Conservation (phyloP, 1,140 invertebrate genomes). For the Ooceraea biroi region DNA sequence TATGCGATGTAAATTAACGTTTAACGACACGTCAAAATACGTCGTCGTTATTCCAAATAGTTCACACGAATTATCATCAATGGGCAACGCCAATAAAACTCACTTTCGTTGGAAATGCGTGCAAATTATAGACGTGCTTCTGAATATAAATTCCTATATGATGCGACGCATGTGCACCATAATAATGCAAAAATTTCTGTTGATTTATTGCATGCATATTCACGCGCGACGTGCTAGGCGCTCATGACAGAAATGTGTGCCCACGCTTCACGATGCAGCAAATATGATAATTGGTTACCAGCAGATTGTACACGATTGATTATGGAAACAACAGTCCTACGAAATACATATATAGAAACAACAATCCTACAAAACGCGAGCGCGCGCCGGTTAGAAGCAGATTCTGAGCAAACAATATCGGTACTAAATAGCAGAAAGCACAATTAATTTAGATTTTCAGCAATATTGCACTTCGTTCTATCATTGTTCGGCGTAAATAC, state of each 20-base stretch:
- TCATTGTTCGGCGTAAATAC: constrained; percentile 57
- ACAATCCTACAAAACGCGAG: constrained; percentile 1
- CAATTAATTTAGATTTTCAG: constrained; percentile 62
- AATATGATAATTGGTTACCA: constrained; percentile 41
- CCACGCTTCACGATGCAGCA: constrained; percentile 1
- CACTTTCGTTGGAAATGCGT: constrained; percentile 1
- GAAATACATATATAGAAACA: constrained; percentile 11
- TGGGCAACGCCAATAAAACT: not conserved
- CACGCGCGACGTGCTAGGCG: not conserved
- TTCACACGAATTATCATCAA: not conserved
- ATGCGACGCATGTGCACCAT: not conserved
- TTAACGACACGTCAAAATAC: not conserved
- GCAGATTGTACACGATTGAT: constrained; percentile 14
- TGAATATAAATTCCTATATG: not conserved
- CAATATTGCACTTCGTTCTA: constrained; percentile 51
- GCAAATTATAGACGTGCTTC: not conserved
- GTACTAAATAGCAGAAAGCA: constrained; percentile 51
- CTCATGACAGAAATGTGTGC: not conserved
- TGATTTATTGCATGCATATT: constrained; percentile 6
- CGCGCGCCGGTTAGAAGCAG: not conserved
- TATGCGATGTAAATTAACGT: not conserved
- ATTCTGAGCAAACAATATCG: constrained; percentile 44
- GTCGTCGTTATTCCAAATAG: not conserved
- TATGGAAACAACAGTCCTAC: constrained; percentile 29
- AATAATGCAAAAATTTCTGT: not conserved